Base-by-base conservation (phyloP, 2,888 invertebrate species). In the Dryobotodes eremita region DNA sequence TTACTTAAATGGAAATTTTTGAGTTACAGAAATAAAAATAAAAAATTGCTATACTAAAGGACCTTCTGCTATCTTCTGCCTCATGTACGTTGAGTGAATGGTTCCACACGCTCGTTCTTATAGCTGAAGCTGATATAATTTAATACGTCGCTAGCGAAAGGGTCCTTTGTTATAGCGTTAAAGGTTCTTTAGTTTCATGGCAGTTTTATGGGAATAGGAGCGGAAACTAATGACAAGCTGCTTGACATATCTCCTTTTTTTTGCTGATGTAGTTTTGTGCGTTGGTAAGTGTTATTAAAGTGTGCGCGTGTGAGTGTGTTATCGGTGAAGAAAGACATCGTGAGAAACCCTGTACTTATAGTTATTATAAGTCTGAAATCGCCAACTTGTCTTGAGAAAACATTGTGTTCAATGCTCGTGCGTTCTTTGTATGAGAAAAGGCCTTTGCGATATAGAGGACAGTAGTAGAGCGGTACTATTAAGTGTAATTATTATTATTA, bases 161-260 rank as follows among this genome's bases (percentile, higher is more conserved):
- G 84, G 84, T 57, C 87, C 59, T 84, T 86, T 86, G 84, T 79
- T 84, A 84, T 64, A 71, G 70, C 70, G 62, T 84, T 86, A 86
- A 75, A 75, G 84, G 87, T 86, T 71, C 84, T 84, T 79, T 84
- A 86, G 87, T 84, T 84, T 84, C 86, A 84, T 86, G 79, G 84
- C 79, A 84, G 75, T 86, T 84, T 84, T 86, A 84, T 84, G 84
- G 66, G 84, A 50, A 62, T 26, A 48, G 70, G 50, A 72, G 62
- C 50, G 72, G 68, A 78, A 75, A 79, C 70, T 84, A 86, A 86
- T 84, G 86, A 61, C 69, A 84, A 50, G 72, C 72, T n/a, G 66
- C 50, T 75, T 75, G 75, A 73, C 59, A 65, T 72, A 70, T 83
- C 77, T 71, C 17, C 48, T 65, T 72, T 68, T n/a, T 75, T 80